Conservation (phyloP, 2,797 vertebrate species). For the Scyliorhinus canicula region DNA sequence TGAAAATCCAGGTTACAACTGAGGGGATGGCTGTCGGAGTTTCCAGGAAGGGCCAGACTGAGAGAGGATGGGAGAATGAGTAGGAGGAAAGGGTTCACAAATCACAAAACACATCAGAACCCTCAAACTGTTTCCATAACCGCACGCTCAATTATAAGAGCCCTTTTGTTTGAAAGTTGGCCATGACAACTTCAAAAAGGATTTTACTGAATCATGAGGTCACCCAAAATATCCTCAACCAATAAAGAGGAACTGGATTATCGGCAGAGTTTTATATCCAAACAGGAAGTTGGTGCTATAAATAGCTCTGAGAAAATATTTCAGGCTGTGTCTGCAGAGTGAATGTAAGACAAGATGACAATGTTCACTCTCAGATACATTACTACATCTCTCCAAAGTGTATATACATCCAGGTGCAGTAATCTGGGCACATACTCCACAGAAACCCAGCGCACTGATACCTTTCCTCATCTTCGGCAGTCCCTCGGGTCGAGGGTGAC, state of each 20-base stretch:
- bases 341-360: not conserved
- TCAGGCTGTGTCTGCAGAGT: not conserved
- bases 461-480: not conserved
- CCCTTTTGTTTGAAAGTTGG: not conserved
- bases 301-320: slow-evolving; percentile 14
- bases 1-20: too few species aligned
- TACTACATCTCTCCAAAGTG: not conserved
- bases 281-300: not conserved
- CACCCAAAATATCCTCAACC: not conserved
- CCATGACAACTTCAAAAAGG: not conserved
- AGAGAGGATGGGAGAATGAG: not conserved
- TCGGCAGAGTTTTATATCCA: not conserved
- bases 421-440: not conserved
- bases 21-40: not conserved
- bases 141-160: not conserved
- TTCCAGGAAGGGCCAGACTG: not conserved
- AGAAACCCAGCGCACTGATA: not conserved
- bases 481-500: too few species aligned
- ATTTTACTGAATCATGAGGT: not conserved
- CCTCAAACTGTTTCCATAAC: not conserved
- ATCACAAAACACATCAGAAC: not conserved
- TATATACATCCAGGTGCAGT: not conserved
- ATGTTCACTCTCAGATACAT: not conserved
- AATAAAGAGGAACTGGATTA: not conserved
- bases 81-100: not conserved